Base-by-base conservation (phyloP, 2,113 vertebrate genomes). In the Oreochromis niloticus region DNA sequence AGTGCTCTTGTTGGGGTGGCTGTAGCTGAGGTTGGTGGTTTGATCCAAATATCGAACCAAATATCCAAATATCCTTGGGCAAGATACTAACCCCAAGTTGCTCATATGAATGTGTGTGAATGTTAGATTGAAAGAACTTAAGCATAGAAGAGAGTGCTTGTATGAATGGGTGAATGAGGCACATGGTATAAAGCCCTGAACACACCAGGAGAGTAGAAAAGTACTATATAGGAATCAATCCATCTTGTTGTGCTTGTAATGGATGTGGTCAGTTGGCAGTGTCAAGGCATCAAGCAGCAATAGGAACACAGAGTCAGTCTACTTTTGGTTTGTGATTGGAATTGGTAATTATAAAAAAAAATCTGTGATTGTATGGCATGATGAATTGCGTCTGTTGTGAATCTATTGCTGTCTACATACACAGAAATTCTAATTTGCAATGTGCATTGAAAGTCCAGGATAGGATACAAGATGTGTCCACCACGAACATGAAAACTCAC, bases 101-200 rank as follows among this genome's bases (percentile, higher is more conserved):
- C 59, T 63, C 1, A 0, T 63, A 63, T 36, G 32, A 39, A 39
- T 66, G 61, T 66, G 6, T 1, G 61, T 1, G 0, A 39, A 39
- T 66, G 61, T 3, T 39, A 39, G 0, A 66, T 4, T 36, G 61
- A 66, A 66, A 66, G 34, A 66, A 66, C 61, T 39, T 39, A 39
- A 39, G 34, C 61, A 66, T 22, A 39, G 19, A 66, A 66, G 61
- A 3, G 1, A n/a, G 61, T 5, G 61, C 19, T 13, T 68, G 34
- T 68, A 68, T 68, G 34, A 68, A 39, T 68, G 61, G 39, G 34
- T 68, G 34, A 68, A 68, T 11, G 34, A 39, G 34, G 34, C 10
- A 68, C 0, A 11, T 39, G 34, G 22, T 22, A 3, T 8, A 1
- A 22, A 68, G 34, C 0, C 0, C 63, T 14, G 36, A 39, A 10